Conservation (phyloP, 2,888 invertebrate species). For the Xestia sexstrigata region DNA sequence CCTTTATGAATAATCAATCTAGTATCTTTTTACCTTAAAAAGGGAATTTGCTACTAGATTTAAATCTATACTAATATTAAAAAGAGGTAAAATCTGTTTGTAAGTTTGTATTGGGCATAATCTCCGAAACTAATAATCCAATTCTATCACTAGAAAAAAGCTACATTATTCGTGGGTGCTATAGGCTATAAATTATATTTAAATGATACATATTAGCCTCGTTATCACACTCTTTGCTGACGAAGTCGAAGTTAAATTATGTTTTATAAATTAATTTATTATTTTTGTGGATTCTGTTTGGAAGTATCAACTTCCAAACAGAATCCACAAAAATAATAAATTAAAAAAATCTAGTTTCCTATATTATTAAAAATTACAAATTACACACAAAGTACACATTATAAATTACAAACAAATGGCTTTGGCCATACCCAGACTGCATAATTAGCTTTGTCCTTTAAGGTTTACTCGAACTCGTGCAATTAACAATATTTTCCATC, state of each 20-base stretch:
- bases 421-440: neutral
- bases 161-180: too few relatives aligned
- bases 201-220: too few relatives aligned
- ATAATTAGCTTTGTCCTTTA: neutral
- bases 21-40: neutral
- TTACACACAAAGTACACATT: too few relatives aligned
- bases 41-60: neutral
- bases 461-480: neutral
- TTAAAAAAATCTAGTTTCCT: neutral
- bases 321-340: neutral
- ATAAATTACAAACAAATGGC: neutral
- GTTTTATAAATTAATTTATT: too few relatives aligned
- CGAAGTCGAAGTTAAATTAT: neutral
- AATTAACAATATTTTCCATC: neutral
- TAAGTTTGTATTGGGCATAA: too few relatives aligned
- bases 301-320: neutral
- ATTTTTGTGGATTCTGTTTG: too few relatives aligned
- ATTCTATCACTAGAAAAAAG: too few relatives aligned
- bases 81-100: too few relatives aligned
- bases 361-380: neutral
- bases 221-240: too few relatives aligned
- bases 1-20: neutral
- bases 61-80: neutral
- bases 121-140: too few relatives aligned
- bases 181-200: too few relatives aligned